These are phyloP conservation scores for Phania funesta DNA, from an alignment of 2,888 invertebrate genomes.

Conservation along the genomic window DNA sequence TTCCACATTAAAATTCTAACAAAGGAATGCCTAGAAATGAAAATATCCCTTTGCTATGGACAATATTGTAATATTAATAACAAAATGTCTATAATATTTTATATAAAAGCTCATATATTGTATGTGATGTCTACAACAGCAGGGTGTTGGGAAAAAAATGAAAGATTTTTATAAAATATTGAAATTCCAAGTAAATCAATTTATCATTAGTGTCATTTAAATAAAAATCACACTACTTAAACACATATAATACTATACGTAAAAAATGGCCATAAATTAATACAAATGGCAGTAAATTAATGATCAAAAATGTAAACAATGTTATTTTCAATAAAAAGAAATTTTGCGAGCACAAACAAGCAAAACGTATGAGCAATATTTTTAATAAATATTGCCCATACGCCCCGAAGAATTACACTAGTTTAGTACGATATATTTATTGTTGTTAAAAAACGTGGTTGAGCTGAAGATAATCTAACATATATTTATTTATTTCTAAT, in stretches of 20 bases:
- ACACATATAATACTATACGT: not conserved
- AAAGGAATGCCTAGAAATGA: too few relatives aligned
- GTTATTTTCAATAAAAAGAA: too few relatives aligned
- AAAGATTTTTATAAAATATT: conserved; percentile 29
- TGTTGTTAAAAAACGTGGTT: too few relatives aligned
- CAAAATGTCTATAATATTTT: not conserved
- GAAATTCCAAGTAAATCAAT: conserved; percentile 42
- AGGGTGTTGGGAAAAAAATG: not conserved
- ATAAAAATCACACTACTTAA: not conserved
- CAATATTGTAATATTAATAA: not conserved
- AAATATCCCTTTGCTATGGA: not conserved
- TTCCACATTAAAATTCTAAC: too few relatives aligned
- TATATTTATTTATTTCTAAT: too few relatives aligned
- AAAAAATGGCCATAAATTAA: not conserved
- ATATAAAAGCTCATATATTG: not conserved
- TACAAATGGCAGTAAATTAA: not conserved
- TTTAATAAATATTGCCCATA: too few relatives aligned
- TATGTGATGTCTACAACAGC: conserved; percentile 1
- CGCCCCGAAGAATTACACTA: too few relatives aligned
- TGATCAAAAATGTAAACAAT: too few relatives aligned
- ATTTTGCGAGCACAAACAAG: too few relatives aligned
- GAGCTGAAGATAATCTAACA: too few relatives aligned
- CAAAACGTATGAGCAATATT: too few relatives aligned
- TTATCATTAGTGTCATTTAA: conserved; percentile 22
- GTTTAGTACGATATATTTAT: too few relatives aligned